Conservation (phyloP, 1,140 invertebrate genomes). For the Mercenaria mercenaria region DNA sequence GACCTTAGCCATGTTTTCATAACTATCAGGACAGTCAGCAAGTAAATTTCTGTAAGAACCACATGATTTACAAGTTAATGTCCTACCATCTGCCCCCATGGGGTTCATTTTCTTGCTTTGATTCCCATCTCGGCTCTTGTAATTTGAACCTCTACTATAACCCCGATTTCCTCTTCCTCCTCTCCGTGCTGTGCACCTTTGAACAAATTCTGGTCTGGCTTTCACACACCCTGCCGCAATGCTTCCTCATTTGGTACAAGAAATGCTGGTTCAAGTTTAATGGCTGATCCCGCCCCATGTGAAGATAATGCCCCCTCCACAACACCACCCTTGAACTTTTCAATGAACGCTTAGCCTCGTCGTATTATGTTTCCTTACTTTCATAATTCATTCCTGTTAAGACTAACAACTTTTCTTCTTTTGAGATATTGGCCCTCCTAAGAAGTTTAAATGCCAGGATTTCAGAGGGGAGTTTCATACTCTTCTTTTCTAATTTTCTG, state of each 20-base stretch:
- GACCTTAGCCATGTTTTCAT: conserved; percentile 66
- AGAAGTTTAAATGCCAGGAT: conserved; percentile 73
- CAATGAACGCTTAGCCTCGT: conserved; percentile 66
- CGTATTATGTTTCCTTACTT: conserved; percentile 63
- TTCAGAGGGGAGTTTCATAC: conserved; percentile 66
- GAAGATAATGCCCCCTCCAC: neutral
- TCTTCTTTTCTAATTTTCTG: conserved; percentile 67
- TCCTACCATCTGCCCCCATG: neutral
- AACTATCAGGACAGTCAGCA: conserved; percentile 69
- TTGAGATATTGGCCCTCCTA: conserved; percentile 70
- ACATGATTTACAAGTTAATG: conserved; percentile 67
- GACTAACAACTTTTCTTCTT: conserved; percentile 70
- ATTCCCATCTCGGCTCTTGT: neutral
- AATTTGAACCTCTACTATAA: neutral
- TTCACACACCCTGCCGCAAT: conserved; percentile 54
- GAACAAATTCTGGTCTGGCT: neutral
- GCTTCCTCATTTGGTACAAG: conserved; percentile 66
- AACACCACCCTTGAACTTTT: conserved; percentile 60
- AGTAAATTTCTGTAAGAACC: conserved; percentile 69
- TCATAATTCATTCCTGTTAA: conserved; percentile 73
- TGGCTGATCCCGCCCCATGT: neutral
- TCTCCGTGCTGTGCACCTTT: neutral
- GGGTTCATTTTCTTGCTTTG: neutral
- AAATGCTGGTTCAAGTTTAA: conserved; percentile 65
- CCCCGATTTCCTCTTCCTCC: neutral